Percentiles rank a stretch among this genome's conserved stretches.
Conservation (phyloP, 2,797 vertebrate species). For the Aplochiton taeniatus region DNA sequence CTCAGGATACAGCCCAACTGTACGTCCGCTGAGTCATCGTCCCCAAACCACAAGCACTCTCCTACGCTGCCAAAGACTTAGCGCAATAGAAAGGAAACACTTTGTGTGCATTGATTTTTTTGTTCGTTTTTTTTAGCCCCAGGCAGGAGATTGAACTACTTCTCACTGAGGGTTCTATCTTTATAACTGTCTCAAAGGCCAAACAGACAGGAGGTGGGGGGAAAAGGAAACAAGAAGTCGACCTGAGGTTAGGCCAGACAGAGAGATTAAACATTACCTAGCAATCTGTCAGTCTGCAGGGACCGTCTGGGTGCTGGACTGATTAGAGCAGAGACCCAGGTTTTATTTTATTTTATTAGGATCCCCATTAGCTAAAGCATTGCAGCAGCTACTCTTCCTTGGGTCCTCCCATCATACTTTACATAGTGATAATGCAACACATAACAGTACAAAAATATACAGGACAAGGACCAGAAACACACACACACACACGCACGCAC, state of each 20-base stretch:
- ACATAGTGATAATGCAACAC: too few species aligned
- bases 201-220: neutral
- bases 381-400: too few species aligned
- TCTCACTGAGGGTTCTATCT: neutral
- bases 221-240: neutral
- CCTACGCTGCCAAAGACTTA: neutral
- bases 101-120: constrained; percentile 5
- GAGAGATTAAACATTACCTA: constrained; percentile 3
- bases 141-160: constrained; percentile 4
- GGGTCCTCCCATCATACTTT: too few species aligned
- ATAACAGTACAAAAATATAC: too few species aligned
- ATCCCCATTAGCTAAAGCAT: too few species aligned
- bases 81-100: constrained; percentile 14
- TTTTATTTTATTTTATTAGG: too few species aligned
- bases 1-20: constrained; percentile 12
- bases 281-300: neutral
- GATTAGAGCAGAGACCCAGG: neutral
- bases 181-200: neutral
- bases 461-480: too few species aligned
- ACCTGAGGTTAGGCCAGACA: neutral
- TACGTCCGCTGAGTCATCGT: constrained; percentile 31
- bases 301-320: neutral
- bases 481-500: too few species aligned
- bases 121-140: constrained; percentile 2
- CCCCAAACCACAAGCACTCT: constrained; percentile 1